phyloP scores from a whole-genome alignment of 2,113 vertebrate genomes.

The Mastomys natalensis region DNA sequence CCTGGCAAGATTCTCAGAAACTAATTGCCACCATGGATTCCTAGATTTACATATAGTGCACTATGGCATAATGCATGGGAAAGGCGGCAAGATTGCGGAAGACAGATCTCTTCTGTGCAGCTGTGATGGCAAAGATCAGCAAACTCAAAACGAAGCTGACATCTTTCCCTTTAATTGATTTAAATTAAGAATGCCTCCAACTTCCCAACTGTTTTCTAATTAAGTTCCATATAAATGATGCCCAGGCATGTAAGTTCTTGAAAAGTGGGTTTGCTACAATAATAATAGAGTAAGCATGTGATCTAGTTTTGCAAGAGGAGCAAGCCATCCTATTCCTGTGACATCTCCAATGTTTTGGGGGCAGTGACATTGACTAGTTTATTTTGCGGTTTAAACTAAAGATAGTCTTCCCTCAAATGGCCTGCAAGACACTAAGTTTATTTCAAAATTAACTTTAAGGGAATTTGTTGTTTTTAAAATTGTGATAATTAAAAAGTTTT shows the following conservation, averaged over 20 bases:
- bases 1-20: constrained; percentile 53
- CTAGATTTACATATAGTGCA: constrained; percentile 35
- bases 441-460: constrained; percentile 63
- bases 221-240: constrained; percentile 66
- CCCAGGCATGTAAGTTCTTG: constrained; percentile 41
- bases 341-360: constrained; percentile 6
- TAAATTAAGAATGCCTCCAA: constrained; percentile 81
- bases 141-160: constrained; percentile 76
- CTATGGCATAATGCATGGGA: constrained; percentile 62
- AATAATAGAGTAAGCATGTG: constrained; percentile 64
- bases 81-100: constrained; percentile 61
- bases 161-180: constrained; percentile 80
- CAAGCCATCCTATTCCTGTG: constrained; percentile 26
- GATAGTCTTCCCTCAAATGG: background rate
- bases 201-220: constrained; percentile 79
- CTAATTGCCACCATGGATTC: constrained; percentile 64
- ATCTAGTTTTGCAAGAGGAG: constrained; percentile 53
- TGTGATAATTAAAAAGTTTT: constrained; percentile 42
- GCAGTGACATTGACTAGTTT: background rate
- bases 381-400: constrained; percentile 34
- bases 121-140: constrained; percentile 63
- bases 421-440: background rate
- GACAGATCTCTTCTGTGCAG: constrained; percentile 58
- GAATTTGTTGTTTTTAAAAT: constrained; percentile 41
- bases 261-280: constrained; percentile 63